Conservation (phyloP, 2,113 vertebrate species). For the Origma solitaria region DNA sequence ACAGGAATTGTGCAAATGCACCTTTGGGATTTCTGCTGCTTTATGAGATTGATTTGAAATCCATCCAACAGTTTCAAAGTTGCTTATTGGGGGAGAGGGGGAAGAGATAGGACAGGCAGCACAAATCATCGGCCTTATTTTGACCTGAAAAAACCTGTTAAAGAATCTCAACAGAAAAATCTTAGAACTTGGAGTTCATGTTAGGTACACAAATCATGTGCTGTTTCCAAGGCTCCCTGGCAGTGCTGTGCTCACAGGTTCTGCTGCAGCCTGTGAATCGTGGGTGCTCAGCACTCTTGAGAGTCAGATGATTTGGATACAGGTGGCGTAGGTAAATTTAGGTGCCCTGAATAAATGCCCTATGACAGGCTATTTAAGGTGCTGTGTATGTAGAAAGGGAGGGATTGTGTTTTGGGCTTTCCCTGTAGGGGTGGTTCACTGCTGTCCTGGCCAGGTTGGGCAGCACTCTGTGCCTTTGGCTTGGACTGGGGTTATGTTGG, state of each 20-base stretch:
- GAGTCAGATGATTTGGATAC: slow-evolving; percentile 41
- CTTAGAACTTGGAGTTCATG: background rate
- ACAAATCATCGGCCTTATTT: background rate
- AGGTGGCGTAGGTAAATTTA: slow-evolving; percentile 28
- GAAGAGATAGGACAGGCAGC: background rate
- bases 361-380: slow-evolving; percentile 13
- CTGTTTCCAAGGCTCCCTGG: background rate
- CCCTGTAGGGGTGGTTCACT: background rate
- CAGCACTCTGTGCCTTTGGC: background rate
- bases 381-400: background rate
- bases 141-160: background rate
- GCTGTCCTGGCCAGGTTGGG: background rate
- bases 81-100: background rate
- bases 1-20: background rate
- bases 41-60: background rate
- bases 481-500: background rate
- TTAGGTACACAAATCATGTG: background rate
- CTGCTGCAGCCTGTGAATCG: background rate
- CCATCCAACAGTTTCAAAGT: background rate
- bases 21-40: slow-evolving; percentile 13
- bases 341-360: slow-evolving; percentile 34
- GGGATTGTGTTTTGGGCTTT: background rate
- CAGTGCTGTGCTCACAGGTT: background rate
- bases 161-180: background rate
- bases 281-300: background rate